Evolutionary conservation across 2,113 vertebrate genomes (phyloP).

Genomic region (Holacanthus passer): DNA sequence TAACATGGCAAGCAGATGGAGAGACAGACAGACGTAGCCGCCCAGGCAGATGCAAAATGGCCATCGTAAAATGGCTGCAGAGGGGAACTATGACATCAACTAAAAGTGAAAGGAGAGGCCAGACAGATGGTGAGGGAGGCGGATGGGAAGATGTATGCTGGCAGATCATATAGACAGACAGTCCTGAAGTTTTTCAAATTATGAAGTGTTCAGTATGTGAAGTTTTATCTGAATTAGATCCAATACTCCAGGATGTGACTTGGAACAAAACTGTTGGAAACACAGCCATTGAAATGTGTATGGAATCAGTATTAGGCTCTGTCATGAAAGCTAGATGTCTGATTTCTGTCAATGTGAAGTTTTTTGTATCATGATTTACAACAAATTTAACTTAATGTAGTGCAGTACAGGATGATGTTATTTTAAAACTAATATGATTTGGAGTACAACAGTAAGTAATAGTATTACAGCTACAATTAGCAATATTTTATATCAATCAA

Average conservation of each 20-base stretch:
- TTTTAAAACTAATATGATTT: background rate
- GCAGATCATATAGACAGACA: slow-evolving; percentile 50
- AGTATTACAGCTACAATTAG: too few relatives aligned
- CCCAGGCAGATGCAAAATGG: slow-evolving; percentile 53
- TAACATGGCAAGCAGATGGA: slow-evolving; percentile 45
- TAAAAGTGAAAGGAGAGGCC: slow-evolving; percentile 58
- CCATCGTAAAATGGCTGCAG: slow-evolving; percentile 51
- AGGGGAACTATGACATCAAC: slow-evolving; percentile 53
- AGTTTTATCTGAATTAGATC: slow-evolving; percentile 8
- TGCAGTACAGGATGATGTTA: too few relatives aligned
- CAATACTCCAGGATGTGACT: slow-evolving; percentile 20
- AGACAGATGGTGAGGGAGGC: slow-evolving; percentile 67
- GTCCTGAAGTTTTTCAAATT: slow-evolving; percentile 40
- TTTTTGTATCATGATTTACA: background rate
- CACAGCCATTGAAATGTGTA: background rate
- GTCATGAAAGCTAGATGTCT: background rate
- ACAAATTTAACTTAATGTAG: too few relatives aligned
- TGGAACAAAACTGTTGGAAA: slow-evolving; percentile 7
- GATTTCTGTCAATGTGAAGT: background rate
- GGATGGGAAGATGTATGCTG: slow-evolving; percentile 53
- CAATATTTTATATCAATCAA: background rate
- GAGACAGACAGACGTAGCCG: slow-evolving; percentile 22
- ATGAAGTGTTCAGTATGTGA: slow-evolving; percentile 33
- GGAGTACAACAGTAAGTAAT: background rate
- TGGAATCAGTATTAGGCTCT: background rate